Conservation (phyloP, 2,797 vertebrate genomes). For the Calcarius lapponicus region DNA sequence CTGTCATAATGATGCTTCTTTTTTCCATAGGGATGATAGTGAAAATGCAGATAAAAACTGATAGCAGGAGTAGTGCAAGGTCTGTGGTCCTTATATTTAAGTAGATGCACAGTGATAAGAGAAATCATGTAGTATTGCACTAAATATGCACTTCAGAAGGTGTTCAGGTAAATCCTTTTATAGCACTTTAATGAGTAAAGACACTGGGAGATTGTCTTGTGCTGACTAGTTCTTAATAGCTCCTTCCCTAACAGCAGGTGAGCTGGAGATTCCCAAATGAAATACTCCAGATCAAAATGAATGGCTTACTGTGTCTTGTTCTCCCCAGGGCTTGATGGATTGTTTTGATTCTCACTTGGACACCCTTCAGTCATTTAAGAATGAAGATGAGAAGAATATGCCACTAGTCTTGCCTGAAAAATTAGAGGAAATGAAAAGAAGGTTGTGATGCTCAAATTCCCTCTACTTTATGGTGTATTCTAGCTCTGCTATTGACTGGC, state of each 20-base stretch:
- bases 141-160: background rate
- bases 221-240: background rate
- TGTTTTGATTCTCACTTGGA: slow-evolving; percentile 80
- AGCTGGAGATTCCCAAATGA: background rate
- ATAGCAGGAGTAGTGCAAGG: background rate
- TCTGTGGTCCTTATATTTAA: background rate
- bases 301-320: background rate
- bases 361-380: slow-evolving; percentile 85
- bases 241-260: background rate
- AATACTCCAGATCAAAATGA: background rate
- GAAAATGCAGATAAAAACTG: background rate
- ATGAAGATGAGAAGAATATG: slow-evolving; percentile 81
- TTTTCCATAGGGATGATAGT: background rate
- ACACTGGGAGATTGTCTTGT: background rate
- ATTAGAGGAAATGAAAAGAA: slow-evolving; percentile 89
- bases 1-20: background rate
- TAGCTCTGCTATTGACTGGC: background rate
- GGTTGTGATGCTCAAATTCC: slow-evolving; percentile 70
- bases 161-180: background rate
- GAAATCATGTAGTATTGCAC: background rate
- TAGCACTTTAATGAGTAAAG: background rate
- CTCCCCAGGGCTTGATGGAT: slow-evolving; percentile 83
- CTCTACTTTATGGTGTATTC: background rate
- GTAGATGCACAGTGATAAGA: background rate
- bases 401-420: slow-evolving; percentile 85